Evolutionary conservation across 2,888 invertebrate species (phyloP), one percentile per base, ranked within the genome.

Genomic region (Diplazon laetatorius): DNA sequence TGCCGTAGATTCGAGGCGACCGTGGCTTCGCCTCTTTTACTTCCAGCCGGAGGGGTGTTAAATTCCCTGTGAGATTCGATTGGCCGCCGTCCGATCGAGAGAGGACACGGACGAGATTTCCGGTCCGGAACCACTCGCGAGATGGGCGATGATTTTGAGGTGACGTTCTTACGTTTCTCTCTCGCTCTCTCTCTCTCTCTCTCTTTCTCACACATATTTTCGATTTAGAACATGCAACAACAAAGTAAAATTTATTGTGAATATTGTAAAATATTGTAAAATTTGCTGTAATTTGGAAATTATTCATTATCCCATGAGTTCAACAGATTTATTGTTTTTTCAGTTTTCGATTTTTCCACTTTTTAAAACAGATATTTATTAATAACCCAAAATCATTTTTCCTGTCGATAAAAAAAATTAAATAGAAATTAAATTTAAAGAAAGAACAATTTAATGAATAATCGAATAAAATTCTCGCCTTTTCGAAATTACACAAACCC

Each of bases 11-110:
- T 20, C 65, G 59, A 20, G 9, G 69, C 59, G 62, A 60, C 50
- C 39, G 57, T 25, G 44, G 50, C 52, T 35, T 44, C 69, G 57
- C 66, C 65, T 66, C 62, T 68, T 80, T 74, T 66, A 66, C 78
- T 75, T 70, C 22, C 68, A 78, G 65, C 50, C 76, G 72, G 81
- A 83, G 85, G 87, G 88, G 89, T 90, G 91, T 90, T 89, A 91
- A 91, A 91, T 91, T 88, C 87, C 79, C 87, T 89, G 91, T 91
- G 90, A 91, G 90, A 91, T 91, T 91, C 91, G 88, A 89, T 91
- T 90, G 89, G 87, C 82, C 82, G 85, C 81, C 85, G 86, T 81
- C 81, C 85, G 82, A 63, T 75, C 14, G 59, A 39, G 42, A 60
- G 46, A 71, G 76, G 66, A 44, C 46, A 77, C 78, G 83, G 78